These are phyloP conservation scores for Lordiphosa clarofinis DNA, from an alignment of 1,140 invertebrate species.

Conservation along the genomic window DNA sequence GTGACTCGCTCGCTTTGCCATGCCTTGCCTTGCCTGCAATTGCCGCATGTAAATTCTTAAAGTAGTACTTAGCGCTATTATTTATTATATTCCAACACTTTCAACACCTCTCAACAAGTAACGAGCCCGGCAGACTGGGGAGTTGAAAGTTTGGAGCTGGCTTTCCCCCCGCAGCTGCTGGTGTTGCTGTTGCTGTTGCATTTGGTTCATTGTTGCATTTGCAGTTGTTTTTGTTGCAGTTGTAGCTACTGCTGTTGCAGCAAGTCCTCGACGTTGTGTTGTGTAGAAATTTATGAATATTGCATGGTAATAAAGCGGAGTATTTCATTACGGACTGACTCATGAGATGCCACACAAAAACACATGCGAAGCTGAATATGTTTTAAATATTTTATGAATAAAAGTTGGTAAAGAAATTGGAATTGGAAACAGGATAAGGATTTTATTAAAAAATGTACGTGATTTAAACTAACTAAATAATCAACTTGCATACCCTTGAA, in stretches of 20 bases:
- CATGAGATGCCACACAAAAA: conserved; percentile 25
- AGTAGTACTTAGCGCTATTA: conserved; percentile 79
- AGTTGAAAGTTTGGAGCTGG: conserved; percentile 15
- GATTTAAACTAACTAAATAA: not conserved
- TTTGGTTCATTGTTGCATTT: conserved; percentile 34
- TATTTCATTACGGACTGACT: conserved; percentile 68
- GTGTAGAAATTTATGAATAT: conserved; percentile 75
- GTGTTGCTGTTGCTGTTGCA: conserved; percentile 54
- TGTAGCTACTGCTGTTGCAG: conserved; percentile 30
- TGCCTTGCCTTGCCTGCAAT: conserved; percentile 47
- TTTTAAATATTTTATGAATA: not conserved
- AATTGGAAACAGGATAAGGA: no score
- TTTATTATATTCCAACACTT: conserved; percentile 79
- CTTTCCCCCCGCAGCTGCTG: conserved; percentile 12
- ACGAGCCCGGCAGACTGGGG: conserved; percentile 7
- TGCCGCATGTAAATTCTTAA: conserved; percentile 79
- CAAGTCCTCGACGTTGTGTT: conserved; percentile 51
- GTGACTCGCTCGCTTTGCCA: conserved; percentile 13
- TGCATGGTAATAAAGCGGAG: conserved; percentile 73
- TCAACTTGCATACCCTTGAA: not conserved
- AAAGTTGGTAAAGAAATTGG: no score
- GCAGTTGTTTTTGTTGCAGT: conserved; percentile 20
- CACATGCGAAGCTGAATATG: conserved; percentile 20
- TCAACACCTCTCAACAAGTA: conserved; percentile 79
- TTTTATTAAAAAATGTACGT: no score